Evolutionary conservation across 2,113 vertebrate species (phyloP).

Genomic region (Cyphomyrus plagiostoma): DNA sequence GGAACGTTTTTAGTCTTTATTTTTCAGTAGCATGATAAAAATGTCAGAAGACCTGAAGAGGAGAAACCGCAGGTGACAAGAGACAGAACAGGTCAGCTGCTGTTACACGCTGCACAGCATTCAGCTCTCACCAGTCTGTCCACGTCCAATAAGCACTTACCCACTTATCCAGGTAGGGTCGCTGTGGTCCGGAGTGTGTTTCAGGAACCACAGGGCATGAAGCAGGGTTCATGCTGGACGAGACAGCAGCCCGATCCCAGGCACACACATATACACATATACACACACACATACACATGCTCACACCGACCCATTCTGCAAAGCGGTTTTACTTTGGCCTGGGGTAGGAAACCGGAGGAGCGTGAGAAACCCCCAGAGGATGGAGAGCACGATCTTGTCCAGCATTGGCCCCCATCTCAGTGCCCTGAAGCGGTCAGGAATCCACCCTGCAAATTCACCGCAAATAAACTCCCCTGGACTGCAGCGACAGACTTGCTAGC

Average conservation of each 20-base stretch:
- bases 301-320: neutral
- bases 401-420: neutral
- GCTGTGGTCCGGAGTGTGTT: neutral
- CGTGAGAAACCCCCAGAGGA: neutral
- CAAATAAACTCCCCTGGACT: neutral
- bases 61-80: neutral
- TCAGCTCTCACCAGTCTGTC: neutral
- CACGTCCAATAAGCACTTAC: neutral
- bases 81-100: neutral
- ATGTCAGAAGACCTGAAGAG: neutral
- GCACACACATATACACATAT: neutral
- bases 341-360: neutral
- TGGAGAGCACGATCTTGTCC: neutral
- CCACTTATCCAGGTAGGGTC: neutral
- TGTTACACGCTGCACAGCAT: neutral
- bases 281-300: neutral
- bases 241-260: neutral
- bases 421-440: neutral
- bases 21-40: neutral
- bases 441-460: neutral
- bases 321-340: neutral
- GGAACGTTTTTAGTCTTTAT: neutral
- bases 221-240: neutral
- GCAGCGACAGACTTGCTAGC: neutral
- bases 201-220: neutral